phyloP scores from a whole-genome alignment of 2,113 vertebrate genomes.

The Ptilonorhynchus violaceus region DNA sequence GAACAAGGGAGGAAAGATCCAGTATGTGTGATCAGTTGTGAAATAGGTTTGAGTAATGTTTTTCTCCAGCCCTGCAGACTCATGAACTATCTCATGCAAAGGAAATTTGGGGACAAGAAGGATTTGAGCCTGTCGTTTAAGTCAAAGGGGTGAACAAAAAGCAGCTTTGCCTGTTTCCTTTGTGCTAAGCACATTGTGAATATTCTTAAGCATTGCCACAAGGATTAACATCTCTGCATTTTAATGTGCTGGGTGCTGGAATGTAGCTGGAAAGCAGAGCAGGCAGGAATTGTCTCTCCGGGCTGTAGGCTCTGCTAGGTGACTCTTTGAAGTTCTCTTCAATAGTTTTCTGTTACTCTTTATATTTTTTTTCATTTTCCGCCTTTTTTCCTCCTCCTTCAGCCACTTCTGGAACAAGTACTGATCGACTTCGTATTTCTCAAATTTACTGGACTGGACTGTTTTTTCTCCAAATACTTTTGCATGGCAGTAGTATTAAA shows the following conservation, averaged over 20 bases:
- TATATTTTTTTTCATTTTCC: neutral
- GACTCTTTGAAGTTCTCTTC: slow-evolving; percentile 8
- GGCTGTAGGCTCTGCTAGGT: slow-evolving; percentile 1
- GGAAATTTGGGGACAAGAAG: neutral
- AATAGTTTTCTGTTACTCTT: neutral
- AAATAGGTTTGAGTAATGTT: neutral
- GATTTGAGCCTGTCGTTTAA: neutral
- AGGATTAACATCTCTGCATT: slow-evolving; percentile 65
- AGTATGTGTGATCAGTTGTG: neutral
- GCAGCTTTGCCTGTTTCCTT: slow-evolving; percentile 43
- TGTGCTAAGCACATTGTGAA: slow-evolving; percentile 52
- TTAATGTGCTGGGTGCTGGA: slow-evolving; percentile 47
- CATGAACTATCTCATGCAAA: neutral
- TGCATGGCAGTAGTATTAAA: neutral
- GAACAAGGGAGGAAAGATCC: neutral
- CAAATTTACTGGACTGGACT: neutral
- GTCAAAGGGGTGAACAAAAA: slow-evolving; percentile 31
- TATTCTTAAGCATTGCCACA: slow-evolving; percentile 49
- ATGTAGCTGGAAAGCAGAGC: slow-evolving; percentile 15
- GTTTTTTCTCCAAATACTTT: neutral
- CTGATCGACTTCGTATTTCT: neutral
- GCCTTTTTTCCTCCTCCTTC: neutral
- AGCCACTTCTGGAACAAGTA: neutral
- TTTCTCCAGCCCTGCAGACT: neutral
- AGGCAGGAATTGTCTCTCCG: neutral